These are phyloP conservation scores for Pteropus alecto DNA, from an alignment of 2,113 vertebrate genomes.

Conservation along the genomic window DNA sequence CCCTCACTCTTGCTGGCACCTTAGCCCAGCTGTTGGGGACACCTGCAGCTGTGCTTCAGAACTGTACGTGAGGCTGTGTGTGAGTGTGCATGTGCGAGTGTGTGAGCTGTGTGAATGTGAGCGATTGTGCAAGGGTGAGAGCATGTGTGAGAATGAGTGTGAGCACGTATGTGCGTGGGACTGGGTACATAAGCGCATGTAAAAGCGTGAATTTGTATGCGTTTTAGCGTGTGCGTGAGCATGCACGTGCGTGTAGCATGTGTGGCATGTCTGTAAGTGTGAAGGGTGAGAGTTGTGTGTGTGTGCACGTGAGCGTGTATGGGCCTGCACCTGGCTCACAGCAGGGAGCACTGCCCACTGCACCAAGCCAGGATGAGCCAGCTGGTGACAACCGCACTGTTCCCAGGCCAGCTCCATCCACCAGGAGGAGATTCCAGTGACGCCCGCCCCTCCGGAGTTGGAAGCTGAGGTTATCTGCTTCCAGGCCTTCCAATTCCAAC, in stretches of 20 bases:
- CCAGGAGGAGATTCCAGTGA: fast-evolving
- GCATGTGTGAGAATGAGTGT: no score
- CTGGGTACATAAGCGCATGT: no score
- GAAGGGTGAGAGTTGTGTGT: no score
- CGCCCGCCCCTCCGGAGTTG: fast-evolving
- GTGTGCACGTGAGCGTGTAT: no score
- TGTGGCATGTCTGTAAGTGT: no score
- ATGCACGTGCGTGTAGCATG: neutral
- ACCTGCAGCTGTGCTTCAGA: no score
- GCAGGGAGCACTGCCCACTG: neutral
- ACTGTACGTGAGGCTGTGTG: neutral
- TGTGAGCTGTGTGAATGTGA: no score
- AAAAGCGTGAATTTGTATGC: no score
- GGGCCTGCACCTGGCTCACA: neutral
- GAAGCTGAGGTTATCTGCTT: no score
- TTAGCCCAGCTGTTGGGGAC: neutral
- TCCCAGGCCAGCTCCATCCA: neutral
- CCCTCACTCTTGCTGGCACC: neutral
- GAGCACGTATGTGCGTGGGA: no score
- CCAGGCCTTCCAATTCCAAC: neutral
- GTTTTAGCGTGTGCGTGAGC: no score
- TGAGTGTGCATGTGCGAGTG: neutral
- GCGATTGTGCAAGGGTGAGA: no score
- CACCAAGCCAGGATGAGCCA: neutral
- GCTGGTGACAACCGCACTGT: neutral